Conservation (phyloP, 2,113 vertebrate genomes). For the Oreochromis aureus region DNA sequence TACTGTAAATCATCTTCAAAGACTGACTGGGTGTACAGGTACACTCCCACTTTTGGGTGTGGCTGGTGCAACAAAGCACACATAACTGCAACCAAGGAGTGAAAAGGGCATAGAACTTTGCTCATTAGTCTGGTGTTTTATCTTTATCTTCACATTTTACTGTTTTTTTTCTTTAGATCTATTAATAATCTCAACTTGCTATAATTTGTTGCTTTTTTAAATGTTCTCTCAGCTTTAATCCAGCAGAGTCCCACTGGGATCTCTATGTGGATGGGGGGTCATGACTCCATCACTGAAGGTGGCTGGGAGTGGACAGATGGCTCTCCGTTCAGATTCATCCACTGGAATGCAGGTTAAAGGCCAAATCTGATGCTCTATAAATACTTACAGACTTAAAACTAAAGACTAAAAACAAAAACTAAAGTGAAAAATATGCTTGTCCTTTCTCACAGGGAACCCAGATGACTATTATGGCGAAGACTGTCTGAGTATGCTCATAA, state of each 20-base stretch:
- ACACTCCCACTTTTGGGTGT: neutral
- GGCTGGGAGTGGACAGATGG: constrained; percentile 74
- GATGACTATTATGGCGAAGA: constrained; percentile 69
- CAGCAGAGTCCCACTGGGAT: constrained; percentile 62
- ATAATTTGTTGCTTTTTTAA: neutral
- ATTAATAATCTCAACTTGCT: neutral
- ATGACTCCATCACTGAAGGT: constrained; percentile 70
- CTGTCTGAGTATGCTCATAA: constrained; percentile 69
- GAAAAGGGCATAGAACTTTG: neutral
- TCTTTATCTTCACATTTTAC: neutral
- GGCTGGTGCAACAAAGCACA: neutral
- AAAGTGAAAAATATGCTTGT: neutral
- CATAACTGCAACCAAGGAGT: neutral
- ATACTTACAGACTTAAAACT: neutral
- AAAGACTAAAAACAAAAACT: neutral
- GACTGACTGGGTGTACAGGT: neutral
- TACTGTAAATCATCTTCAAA: neutral
- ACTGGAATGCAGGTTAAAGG: constrained; percentile 65
- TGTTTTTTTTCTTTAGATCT: neutral
- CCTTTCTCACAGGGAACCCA: constrained; percentile 61
- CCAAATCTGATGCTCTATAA: neutral
- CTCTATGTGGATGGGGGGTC: constrained; percentile 75
- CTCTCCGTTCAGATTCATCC: constrained; percentile 71
- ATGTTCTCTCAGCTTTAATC: constrained; percentile 52
- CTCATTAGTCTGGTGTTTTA: neutral